phyloP scores from a whole-genome alignment of 2,888 invertebrate genomes.

The Theretra japonica region DNA sequence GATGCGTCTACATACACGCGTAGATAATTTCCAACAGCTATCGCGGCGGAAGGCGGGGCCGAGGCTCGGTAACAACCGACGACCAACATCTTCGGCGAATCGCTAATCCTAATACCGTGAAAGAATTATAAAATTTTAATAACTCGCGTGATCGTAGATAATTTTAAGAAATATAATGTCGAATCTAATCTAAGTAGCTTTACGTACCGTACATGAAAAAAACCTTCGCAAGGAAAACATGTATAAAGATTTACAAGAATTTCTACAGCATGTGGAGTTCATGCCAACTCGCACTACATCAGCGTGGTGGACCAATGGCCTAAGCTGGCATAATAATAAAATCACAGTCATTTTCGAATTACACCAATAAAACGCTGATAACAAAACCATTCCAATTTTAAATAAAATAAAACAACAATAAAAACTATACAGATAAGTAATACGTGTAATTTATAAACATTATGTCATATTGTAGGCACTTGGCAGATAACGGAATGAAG shows the following conservation, averaged over 20 bases:
- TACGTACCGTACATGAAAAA: too few species aligned
- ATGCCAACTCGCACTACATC: too few species aligned
- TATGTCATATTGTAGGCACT: conserved; percentile 34
- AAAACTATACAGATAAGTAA: background rate
- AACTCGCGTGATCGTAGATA: background rate
- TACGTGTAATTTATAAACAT: conserved; percentile 5
- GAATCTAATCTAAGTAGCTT: too few species aligned
- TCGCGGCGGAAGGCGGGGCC: conserved; percentile 50
- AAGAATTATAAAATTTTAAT: conserved; percentile 52
- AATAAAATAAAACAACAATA: background rate
- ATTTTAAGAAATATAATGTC: too few species aligned
- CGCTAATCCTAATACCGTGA: conserved; percentile 49
- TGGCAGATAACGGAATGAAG: conserved; percentile 39
- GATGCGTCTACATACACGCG: conserved; percentile 42
- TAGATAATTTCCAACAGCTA: conserved; percentile 56
- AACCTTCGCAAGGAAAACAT: too few species aligned
- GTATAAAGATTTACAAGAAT: too few species aligned
- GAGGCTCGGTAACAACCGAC: conserved; percentile 33
- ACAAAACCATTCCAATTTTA: background rate
- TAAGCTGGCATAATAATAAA: too few species aligned
- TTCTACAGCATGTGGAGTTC: too few species aligned
- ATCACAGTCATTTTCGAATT: too few species aligned
- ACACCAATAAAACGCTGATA: too few species aligned
- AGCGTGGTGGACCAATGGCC: too few species aligned
- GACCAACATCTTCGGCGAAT: conserved; percentile 48